Evolutionary conservation across 2,888 invertebrate genomes (phyloP).

Genomic region (Terebella lapidaria): DNA sequence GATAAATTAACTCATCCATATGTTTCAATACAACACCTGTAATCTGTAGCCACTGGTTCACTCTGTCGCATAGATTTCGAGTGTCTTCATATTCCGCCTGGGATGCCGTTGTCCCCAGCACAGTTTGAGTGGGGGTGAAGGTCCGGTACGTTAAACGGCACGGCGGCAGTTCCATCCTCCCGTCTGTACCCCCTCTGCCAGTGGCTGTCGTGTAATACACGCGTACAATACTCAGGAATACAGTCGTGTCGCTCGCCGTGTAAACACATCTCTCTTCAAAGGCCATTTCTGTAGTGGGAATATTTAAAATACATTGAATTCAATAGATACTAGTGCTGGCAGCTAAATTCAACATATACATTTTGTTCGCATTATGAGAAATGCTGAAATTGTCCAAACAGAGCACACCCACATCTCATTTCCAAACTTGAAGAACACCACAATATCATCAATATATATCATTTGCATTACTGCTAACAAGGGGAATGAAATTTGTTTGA

Average conservation of each 20-base stretch:
- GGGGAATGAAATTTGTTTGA: too few species aligned
- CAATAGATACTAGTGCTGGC: too few species aligned
- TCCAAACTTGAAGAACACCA: too few species aligned
- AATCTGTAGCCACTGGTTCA: constrained; percentile 27
- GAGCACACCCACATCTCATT: too few species aligned
- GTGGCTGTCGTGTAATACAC: constrained; percentile 21
- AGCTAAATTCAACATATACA: too few species aligned
- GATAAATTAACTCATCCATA: too few species aligned
- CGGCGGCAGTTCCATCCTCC: constrained; percentile 2
- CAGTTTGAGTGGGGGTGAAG: constrained; percentile 21
- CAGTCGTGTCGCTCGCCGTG: constrained; percentile 22
- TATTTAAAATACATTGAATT: too few species aligned
- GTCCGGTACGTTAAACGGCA: constrained; percentile 24
- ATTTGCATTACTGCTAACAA: too few species aligned
- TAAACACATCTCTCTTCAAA: constrained; percentile 26
- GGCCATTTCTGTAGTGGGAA: constrained; percentile 11
- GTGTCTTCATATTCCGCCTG: constrained; percentile 22
- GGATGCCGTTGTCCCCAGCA: constrained; percentile 6
- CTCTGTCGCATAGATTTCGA: constrained; percentile 21
- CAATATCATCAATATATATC: too few species aligned
- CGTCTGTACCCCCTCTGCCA: neutral
- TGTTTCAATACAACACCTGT: too few species aligned
- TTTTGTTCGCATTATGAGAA: too few species aligned
- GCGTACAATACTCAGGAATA: constrained; percentile 22
- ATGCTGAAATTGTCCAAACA: too few species aligned